Base-by-base conservation (phyloP, 2,797 vertebrate species). In the Hydrocynus forskahlii region DNA sequence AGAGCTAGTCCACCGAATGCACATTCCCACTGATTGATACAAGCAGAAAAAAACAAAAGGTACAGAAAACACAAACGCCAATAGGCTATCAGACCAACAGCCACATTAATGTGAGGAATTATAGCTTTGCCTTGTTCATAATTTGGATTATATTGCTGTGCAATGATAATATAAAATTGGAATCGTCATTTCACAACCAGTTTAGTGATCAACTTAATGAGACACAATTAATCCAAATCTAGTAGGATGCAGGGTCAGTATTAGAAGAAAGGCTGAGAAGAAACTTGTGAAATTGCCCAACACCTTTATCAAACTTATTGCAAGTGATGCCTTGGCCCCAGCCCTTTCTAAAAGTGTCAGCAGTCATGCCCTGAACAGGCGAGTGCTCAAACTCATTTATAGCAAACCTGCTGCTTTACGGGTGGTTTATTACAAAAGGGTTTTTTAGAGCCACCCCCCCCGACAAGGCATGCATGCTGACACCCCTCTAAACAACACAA, bases 11-110 rank as follows among this genome's bases (percentile, higher is more conserved):
- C 95, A 97, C 96, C 92, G 95, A 95, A 97, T 97, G 97, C 97
- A 98, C 97, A 95, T 95, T 95, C 96, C 96, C 97, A 96, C 95
- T 97, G 97, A 98, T 97, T 97, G 97, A 97, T 96, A 97, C 96
- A 95, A 97, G 96, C 94, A 93, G 94, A 85, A 85, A 79, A 89
- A 81, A 66, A 60, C 21, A 16, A 79, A 48, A 48, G 29, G 72
- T 13, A 91, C 87, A 92, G 74, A 92, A 52, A 79, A 93, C 85
- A 92, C 86, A 81, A 88, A 88, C 85, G 63, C 67, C 88, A 86
- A 88, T 73, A 90, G 83, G 76, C 72, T 84, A 90, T 87, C 88
- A 89, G 88, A 92, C 89, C 84, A 76, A 90, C 90, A 83, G 88
- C 85, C 91, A 90, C 89, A 86, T 79, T 74, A 69, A 88, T 88